Evolutionary conservation across 2,797 vertebrate genomes (phyloP), one percentile per base, ranked within the genome.

Genomic region (Neosilurus hyrtlii): DNA sequence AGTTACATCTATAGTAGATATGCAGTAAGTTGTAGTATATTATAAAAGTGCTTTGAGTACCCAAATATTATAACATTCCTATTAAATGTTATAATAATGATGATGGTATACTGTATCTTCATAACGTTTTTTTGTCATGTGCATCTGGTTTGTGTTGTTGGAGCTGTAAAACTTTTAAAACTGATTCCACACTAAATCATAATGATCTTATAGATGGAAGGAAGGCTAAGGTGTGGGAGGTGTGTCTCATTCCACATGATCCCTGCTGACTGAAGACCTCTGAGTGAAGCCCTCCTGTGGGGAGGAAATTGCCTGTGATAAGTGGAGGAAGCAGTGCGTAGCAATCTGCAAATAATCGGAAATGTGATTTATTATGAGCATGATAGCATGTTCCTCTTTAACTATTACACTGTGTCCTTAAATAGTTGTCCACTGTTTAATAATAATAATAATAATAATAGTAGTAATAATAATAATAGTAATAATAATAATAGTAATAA

Each of bases 241-340:
- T 20, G 24, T 51, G 22, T 22, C 61, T 66, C 9, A 16, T 77
- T 20, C 20, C 24, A 37, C 56, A 71, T 71, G 56, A 76, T 76
- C 65, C 30, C 73, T 68, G 54, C 52, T 26, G 54, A 30, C 73
- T 77, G 54, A 11, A 70, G 65, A 56, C 73, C 81, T 68, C n/a
- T 70, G 82, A 83, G 74, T 62, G 43, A 79, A 71, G 66, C 54
- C 66, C 75, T 68, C 82, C 75, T 52, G 65, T 77, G 15, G 56
- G 75, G 54, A 78, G 81, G 81, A 82, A 75, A 82, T 79, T 68
- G 62, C 26, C 61, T 82, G 81, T 76, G 81, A 66, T 82, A 72
- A 81, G 52, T 22, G 30, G 63, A 86, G 82, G 75, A 86, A 67
- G 62, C 76, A 2, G 54, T 49, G 56, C 54, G 26, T 43, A 35